Evolutionary conservation across 2,888 invertebrate genomes (phyloP).

Genomic region (Digitonthophagus gazella): DNA sequence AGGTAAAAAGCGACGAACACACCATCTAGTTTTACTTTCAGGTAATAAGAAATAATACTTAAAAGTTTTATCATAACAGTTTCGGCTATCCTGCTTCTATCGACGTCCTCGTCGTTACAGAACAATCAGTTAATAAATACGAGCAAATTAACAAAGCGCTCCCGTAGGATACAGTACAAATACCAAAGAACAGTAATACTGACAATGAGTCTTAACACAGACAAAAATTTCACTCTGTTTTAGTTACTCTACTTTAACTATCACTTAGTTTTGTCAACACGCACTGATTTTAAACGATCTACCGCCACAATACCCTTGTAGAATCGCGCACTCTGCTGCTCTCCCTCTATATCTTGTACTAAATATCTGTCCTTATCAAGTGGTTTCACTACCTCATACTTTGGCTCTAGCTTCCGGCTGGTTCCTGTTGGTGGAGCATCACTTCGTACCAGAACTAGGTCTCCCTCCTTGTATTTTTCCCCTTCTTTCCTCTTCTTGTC

Average conservation of each 20-base stretch:
- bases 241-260: background rate
- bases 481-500: constrained; percentile 36
- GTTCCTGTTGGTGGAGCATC: constrained; percentile 30
- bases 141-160: no score
- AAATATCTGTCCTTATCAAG: background rate
- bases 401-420: constrained; percentile 19
- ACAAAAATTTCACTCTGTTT: background rate
- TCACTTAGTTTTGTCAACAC: background rate
- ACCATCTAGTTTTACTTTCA: no score
- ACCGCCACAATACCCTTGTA: background rate
- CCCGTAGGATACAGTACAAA: no score
- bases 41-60: no score
- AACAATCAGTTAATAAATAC: no score
- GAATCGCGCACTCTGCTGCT: constrained; percentile 5
- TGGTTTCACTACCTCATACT: constrained; percentile 5
- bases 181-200: no score
- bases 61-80: no score
- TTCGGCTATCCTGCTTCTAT: no score
- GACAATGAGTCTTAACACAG: no score
- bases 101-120: no score
- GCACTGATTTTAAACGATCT: no score
- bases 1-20: no score
- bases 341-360: constrained; percentile 17
- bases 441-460: constrained; percentile 34
- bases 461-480: constrained; percentile 29